These are phyloP conservation scores for Cheilosia variabilis DNA, from an alignment of 2,888 invertebrate species.

Conservation along the genomic window DNA sequence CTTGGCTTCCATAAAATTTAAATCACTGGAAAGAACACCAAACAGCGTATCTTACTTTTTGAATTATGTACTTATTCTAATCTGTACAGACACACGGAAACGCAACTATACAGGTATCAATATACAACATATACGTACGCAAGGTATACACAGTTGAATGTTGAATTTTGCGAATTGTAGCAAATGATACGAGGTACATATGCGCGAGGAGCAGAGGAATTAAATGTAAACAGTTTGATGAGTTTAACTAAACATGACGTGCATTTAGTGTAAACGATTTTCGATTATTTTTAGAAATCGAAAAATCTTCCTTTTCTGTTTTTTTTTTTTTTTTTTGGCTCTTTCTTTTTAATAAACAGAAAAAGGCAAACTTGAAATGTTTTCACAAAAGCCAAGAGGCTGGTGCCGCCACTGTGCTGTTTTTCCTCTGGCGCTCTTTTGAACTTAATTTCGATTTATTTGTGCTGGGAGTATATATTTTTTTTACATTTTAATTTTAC, in stretches of 20 bases:
- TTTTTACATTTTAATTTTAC: not conserved
- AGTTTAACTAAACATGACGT: slow-evolving; percentile 75
- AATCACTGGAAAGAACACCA: slow-evolving; percentile 5
- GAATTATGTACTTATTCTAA: slow-evolving; percentile 25
- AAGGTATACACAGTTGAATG: not conserved
- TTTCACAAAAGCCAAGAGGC: slow-evolving; percentile 46
- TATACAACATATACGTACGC: not conserved
- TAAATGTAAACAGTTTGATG: slow-evolving; percentile 71
- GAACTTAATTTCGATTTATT: slow-evolving; percentile 22
- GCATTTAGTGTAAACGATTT: slow-evolving; percentile 64
- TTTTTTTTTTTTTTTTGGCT: not conserved
- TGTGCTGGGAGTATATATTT: not conserved
- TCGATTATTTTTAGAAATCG: slow-evolving; percentile 59
- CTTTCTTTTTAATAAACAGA: slow-evolving; percentile 32
- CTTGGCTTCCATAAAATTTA: slow-evolving; percentile 41
- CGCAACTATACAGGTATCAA: too few species aligned
- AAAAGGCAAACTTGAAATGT: slow-evolving; percentile 36
- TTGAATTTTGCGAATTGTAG: not conserved
- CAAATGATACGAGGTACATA: slow-evolving; percentile 36
- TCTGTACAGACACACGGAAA: not conserved
- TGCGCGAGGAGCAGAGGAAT: slow-evolving; percentile 31
- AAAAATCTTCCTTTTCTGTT: not conserved
- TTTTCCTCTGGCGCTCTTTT: not conserved
- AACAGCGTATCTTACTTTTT: slow-evolving; percentile 17
- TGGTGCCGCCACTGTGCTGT: not conserved